Evolutionary conservation across 2,888 invertebrate species (phyloP).

Genomic region (Coronaproctus castanopsis): DNA sequence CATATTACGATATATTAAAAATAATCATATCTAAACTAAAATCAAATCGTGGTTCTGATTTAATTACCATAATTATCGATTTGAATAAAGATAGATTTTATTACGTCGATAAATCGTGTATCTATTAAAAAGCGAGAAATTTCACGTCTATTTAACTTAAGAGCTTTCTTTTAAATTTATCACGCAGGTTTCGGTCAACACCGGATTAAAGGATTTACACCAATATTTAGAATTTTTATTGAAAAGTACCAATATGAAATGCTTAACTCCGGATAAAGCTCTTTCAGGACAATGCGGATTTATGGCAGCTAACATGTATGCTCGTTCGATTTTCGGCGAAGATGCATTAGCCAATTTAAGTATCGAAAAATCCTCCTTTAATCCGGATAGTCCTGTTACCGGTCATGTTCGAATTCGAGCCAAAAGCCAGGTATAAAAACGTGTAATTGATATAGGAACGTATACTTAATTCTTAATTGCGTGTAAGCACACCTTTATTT

Average conservation of each 20-base stretch:
- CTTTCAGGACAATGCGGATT: conserved; percentile 94
- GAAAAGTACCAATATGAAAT: conserved; percentile 95
- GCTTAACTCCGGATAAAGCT: conserved; percentile 55
- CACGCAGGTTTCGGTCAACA: conserved; percentile 60
- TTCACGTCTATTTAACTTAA: no score
- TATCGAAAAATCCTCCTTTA: conserved; percentile 84
- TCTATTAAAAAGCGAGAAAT: no score
- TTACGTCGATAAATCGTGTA: no score
- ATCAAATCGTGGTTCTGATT: no score
- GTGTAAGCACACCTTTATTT: not conserved
- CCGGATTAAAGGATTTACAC: conserved; percentile 72
- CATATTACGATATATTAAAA: no score
- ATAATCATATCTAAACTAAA: no score
- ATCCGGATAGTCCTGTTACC: conserved; percentile 67
- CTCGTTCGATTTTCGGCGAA: conserved; percentile 92
- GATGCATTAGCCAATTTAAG: conserved; percentile 97
- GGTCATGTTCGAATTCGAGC: conserved; percentile 96
- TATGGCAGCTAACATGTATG: conserved; percentile 99
- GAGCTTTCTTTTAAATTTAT: not conserved
- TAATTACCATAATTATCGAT: no score
- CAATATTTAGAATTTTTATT: conserved; percentile 83
- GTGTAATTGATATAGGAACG: not conserved
- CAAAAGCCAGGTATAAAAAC: conserved; percentile 69
- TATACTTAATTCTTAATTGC: no score
- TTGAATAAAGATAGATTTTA: no score